A percentile compares a stretch with the other conserved stretches of the same genome.
Conservation (phyloP, 2,888 invertebrate genomes). For the Prosapia bicincta region DNA sequence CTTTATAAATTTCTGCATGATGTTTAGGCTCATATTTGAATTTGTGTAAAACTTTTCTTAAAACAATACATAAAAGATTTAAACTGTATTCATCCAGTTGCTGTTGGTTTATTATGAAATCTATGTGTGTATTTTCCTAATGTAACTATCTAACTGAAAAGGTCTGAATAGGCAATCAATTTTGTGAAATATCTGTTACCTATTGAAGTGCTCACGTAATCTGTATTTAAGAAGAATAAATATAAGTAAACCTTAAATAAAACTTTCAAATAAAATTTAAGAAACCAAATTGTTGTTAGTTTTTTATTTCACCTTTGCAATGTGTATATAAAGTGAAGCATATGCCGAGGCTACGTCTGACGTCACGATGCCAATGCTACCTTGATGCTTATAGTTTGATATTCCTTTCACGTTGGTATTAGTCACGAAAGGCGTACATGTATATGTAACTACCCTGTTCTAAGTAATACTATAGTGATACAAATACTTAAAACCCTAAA, state of each 20-base stretch:
- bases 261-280: constrained; percentile 10
- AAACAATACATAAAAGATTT: background rate
- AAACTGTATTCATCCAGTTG: background rate
- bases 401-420: too few species aligned
- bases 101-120: background rate
- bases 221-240: constrained; percentile 20
- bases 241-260: constrained; percentile 21
- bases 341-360: too few species aligned
- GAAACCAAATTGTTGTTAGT: background rate
- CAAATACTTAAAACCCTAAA: too few species aligned
- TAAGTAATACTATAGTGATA: too few species aligned
- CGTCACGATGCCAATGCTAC: too few species aligned
- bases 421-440: too few species aligned
- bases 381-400: too few species aligned
- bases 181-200: background rate
- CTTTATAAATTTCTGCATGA: too few species aligned
- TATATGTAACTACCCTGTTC: too few species aligned
- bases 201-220: constrained; percentile 15
- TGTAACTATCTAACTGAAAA: background rate
- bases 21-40: background rate
- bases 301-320: too few species aligned
- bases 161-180: background rate
- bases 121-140: background rate
- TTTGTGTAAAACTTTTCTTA: background rate
- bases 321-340: too few species aligned